Percentiles rank a stretch among this genome's conserved stretches.
These are phyloP conservation scores for Tiliacea aurago DNA, from an alignment of 2,888 invertebrate species.

Conservation along the genomic window DNA sequence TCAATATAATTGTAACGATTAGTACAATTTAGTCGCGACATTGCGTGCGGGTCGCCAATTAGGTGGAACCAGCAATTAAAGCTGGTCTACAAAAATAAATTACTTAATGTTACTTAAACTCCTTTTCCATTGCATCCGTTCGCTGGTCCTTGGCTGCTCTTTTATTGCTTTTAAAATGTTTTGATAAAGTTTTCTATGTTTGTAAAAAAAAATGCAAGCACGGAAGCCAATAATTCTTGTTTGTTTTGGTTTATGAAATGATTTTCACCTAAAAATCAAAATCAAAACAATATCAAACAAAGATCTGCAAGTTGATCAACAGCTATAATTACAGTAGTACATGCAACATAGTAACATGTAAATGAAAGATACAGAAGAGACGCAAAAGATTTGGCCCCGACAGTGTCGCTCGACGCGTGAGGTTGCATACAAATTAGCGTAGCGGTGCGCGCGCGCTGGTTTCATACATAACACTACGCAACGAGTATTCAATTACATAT, in stretches of 20 bases:
- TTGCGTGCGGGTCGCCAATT: conserved; percentile 82
- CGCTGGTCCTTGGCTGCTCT: conserved; percentile 34
- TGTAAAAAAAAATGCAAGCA: conserved; percentile 28
- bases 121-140: conserved; percentile 47
- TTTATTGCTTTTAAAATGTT: conserved; percentile 46
- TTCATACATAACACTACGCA: conserved; percentile 49
- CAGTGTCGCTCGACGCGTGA: conserved; percentile 72
- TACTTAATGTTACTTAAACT: conserved; percentile 58
- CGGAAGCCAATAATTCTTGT: conserved; percentile 14
- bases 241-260: conserved; percentile 5
- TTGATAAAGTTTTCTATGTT: conserved; percentile 20
- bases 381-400: conserved; percentile 66
- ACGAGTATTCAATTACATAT: conserved; percentile 46
- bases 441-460: conserved; percentile 66
- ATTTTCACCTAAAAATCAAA: too few species aligned
- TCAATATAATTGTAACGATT: conserved; percentile 80
- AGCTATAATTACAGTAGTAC: conserved; percentile 12
- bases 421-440: conserved; percentile 81
- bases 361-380: conserved; percentile 60
- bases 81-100: conserved; percentile 75
- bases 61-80: conserved; percentile 78
- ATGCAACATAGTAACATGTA: conserved; percentile 53
- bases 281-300: too few species aligned
- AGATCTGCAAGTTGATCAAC: too few species aligned
- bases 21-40: conserved; percentile 82